Conservation (phyloP, 2,888 invertebrate species). For the Leucania comma region DNA sequence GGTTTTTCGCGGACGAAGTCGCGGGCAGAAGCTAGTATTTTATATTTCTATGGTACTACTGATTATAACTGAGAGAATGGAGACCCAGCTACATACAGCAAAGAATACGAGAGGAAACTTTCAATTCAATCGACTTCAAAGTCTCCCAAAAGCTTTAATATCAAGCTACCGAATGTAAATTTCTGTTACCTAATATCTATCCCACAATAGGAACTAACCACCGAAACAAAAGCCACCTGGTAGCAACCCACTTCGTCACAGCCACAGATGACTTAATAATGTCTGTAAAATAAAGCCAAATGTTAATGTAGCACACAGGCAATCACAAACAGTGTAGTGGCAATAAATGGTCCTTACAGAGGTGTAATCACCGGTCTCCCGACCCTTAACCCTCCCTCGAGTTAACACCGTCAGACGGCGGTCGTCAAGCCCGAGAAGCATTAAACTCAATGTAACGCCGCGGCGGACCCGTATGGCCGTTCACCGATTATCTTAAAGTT, state of each 20-base stretch:
- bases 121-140: not conserved
- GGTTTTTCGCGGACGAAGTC: too few relatives aligned
- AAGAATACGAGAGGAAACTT: not conserved
- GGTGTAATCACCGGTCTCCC: constrained; percentile 75
- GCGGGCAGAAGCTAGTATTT: too few relatives aligned
- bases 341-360: constrained; percentile 74
- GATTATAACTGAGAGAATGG: not conserved
- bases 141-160: not conserved
- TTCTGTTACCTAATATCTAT: not conserved
- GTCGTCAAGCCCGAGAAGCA: constrained; percentile 81
- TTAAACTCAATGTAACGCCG: constrained; percentile 82
- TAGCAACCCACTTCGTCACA: constrained; percentile 32
- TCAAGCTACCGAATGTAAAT: not conserved
- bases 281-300: constrained; percentile 56
- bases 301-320: constrained; percentile 66
- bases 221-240: constrained; percentile 9
- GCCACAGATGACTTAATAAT: constrained; percentile 59
- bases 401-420: constrained; percentile 74
- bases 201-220: constrained; percentile 12
- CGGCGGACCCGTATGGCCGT: constrained; percentile 77
- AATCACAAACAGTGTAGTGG: constrained; percentile 76
- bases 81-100: not conserved
- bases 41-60: too few relatives aligned
- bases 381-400: constrained; percentile 76
- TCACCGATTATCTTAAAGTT: constrained; percentile 87